phyloP scores from a whole-genome alignment of 1,140 invertebrate genomes.

The Holcopasites calliopsidis region DNA sequence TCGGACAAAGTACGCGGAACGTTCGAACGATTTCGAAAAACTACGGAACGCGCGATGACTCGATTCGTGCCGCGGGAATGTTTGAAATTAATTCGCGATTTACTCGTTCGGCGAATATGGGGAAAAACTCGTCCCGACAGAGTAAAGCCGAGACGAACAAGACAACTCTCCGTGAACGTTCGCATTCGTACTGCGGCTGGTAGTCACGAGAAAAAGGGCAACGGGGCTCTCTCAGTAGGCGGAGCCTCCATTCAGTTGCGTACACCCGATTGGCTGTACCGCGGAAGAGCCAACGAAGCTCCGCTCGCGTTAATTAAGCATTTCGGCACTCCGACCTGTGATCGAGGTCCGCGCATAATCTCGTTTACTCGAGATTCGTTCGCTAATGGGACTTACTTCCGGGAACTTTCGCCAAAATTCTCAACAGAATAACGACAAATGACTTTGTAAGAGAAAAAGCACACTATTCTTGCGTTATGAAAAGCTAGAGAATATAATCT shows the following conservation, averaged over 20 bases:
- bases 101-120: neutral
- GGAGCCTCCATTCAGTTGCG: slow-evolving; percentile 52
- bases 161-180: slow-evolving; percentile 70
- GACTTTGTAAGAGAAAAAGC: too few species aligned
- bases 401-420: slow-evolving; percentile 9
- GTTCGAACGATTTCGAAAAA: neutral
- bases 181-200: slow-evolving; percentile 76
- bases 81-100: neutral
- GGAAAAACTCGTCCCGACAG: slow-evolving; percentile 16
- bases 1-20: too few species aligned
- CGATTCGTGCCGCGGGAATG: neutral
- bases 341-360: slow-evolving; percentile 41
- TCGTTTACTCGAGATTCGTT: slow-evolving; percentile 46
- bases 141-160: slow-evolving; percentile 42
- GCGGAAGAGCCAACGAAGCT: slow-evolving; percentile 66
- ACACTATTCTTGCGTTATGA: too few species aligned
- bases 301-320: slow-evolving; percentile 71
- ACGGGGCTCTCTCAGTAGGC: slow-evolving; percentile 66
- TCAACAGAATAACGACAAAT: too few species aligned
- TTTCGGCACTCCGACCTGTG: slow-evolving; percentile 73
- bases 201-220: slow-evolving; percentile 78
- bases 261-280: slow-evolving; percentile 61
- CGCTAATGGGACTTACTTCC: slow-evolving; percentile 19
- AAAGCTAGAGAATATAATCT: too few species aligned
- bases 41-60: neutral